Conservation (phyloP, 2,888 invertebrate genomes). For the Lasius fuliginosus region DNA sequence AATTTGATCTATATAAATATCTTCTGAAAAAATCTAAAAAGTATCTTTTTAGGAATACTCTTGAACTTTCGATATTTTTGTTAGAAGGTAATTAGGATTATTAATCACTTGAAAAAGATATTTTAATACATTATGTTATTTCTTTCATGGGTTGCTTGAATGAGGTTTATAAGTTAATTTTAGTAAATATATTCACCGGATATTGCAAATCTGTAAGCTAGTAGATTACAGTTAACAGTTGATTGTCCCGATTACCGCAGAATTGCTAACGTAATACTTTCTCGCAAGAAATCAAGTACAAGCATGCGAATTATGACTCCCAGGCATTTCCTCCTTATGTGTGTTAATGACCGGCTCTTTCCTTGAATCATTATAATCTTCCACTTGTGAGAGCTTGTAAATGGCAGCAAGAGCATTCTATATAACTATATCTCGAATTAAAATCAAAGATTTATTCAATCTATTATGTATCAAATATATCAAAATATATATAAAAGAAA, state of each 20-base stretch:
- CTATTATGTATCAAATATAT: not conserved
- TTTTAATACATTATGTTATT: not conserved
- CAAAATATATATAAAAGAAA: not conserved
- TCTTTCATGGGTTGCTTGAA: not conserved
- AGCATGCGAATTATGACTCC: slow-evolving; percentile 48
- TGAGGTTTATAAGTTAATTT: not conserved
- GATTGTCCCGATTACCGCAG: slow-evolving; percentile 42
- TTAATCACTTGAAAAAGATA: not conserved
- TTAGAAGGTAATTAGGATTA: slow-evolving; percentile 8
- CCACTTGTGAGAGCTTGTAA: slow-evolving; percentile 13
- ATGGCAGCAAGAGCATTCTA: slow-evolving; percentile 14
- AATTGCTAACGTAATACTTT: slow-evolving; percentile 47
- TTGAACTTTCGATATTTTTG: not conserved
- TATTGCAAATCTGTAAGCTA: slow-evolving; percentile 32
- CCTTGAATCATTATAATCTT: slow-evolving; percentile 36
- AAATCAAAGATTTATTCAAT: slow-evolving; percentile 14
- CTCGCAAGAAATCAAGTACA: slow-evolving; percentile 51
- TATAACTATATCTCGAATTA: not conserved
- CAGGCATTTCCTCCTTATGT: slow-evolving; percentile 41
- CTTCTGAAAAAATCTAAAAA: not conserved
- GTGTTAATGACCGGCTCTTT: slow-evolving; percentile 51
- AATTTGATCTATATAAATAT: not conserved
- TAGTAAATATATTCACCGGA: slow-evolving; percentile 19
- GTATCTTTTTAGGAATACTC: not conserved
- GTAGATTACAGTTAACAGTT: slow-evolving; percentile 43